Conservation (phyloP, 1,140 invertebrate genomes). For the Drosophila tropicalis region DNA sequence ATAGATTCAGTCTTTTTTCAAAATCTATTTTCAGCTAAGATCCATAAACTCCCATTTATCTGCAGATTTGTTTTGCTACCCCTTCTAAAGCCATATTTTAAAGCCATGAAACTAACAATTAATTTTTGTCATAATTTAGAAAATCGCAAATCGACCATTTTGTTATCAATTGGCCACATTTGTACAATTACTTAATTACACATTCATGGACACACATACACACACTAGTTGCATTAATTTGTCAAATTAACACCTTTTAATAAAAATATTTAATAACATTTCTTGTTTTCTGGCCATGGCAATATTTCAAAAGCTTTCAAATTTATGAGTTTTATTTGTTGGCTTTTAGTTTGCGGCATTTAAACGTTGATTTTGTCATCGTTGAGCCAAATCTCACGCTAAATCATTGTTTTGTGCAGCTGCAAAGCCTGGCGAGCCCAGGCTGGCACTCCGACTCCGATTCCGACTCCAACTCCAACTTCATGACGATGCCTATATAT, state of each 20-base stretch:
- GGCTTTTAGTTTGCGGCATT: conserved; percentile 43
- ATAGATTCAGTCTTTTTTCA: too few species aligned
- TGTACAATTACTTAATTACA: conserved; percentile 39
- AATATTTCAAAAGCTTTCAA: conserved; percentile 70
- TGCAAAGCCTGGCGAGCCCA: conserved; percentile 28
- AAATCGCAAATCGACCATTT: neutral
- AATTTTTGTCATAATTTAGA: neutral
- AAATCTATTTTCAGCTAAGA: too few species aligned
- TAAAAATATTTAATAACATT: conserved; percentile 64
- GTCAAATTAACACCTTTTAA: conserved; percentile 78
- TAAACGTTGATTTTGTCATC: conserved; percentile 34
- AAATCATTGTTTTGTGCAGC: conserved; percentile 62
- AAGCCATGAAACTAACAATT: neutral
- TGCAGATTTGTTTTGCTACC: neutral
- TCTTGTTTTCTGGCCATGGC: conserved; percentile 32
- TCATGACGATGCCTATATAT: conserved; percentile 23
- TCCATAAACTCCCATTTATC: too few species aligned
- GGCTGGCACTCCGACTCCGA: conserved; percentile 28
- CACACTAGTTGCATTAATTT: conserved; percentile 63
- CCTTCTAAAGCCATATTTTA: neutral
- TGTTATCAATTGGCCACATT: conserved; percentile 34
- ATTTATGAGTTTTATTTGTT: conserved; percentile 66
- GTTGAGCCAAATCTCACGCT: conserved; percentile 66
- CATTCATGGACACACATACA: conserved; percentile 14
- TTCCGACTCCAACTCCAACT: conserved; percentile 17